Conservation (phyloP, 2,888 invertebrate species). For the Synergus itoensis region DNA sequence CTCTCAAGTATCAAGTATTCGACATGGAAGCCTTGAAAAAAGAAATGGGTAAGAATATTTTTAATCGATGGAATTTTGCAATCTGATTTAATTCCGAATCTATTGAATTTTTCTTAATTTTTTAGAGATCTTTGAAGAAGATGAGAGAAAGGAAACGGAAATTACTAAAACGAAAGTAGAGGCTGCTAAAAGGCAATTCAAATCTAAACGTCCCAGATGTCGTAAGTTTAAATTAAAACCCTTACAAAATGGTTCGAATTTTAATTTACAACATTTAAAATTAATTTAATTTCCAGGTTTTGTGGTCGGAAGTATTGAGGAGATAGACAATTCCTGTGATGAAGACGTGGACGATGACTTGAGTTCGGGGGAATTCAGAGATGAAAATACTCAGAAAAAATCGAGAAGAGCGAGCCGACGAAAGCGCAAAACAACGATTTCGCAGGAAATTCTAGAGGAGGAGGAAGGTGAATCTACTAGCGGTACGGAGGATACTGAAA, state of each 20-base stretch:
- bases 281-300: conserved; percentile 55
- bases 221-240: conserved; percentile 47
- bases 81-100: conserved; percentile 40
- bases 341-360: conserved; percentile 43
- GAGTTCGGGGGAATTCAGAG: conserved; percentile 14
- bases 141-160: conserved; percentile 60
- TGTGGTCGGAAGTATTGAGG: conserved; percentile 69
- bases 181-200: conserved; percentile 44
- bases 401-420: neutral
- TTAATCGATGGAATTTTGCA: conserved; percentile 29
- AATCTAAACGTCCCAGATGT: conserved; percentile 51
- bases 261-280: neutral
- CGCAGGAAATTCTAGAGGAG: conserved; percentile 23
- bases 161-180: conserved; percentile 30
- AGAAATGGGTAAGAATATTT: conserved; percentile 78
- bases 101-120: conserved; percentile 6
- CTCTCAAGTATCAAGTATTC: conserved; percentile 85
- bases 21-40: conserved; percentile 82
- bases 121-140: conserved; percentile 65
- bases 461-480: conserved; percentile 43
- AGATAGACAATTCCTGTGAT: conserved; percentile 66
- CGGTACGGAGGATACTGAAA: conserved; percentile 65
- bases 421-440: neutral
- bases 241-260: too few species aligned
- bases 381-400: conserved; percentile 36